These are phyloP conservation scores for Drosophila pseudoobscura DNA, from an alignment of 1,140 invertebrate genomes.

Conservation along the genomic window DNA sequence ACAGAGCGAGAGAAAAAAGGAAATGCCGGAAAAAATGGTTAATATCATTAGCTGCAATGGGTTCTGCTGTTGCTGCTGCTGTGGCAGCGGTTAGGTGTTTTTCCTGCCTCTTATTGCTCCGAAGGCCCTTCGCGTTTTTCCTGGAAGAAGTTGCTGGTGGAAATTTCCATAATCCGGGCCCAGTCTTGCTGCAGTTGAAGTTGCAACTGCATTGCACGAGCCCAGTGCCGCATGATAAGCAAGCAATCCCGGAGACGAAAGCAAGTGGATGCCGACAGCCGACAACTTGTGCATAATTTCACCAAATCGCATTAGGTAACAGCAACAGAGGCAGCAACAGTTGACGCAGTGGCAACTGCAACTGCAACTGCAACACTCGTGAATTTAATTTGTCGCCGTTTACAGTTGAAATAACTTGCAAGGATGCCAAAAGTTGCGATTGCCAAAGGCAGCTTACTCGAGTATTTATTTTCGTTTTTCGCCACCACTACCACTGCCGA, in stretches of 20 bases:
- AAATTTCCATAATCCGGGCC: slow-evolving; percentile 76
- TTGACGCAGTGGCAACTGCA: slow-evolving; percentile 31
- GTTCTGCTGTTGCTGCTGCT: slow-evolving; percentile 22
- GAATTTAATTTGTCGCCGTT: slow-evolving; percentile 80
- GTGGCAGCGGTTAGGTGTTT: slow-evolving; percentile 20
- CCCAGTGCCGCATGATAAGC: slow-evolving; percentile 62
- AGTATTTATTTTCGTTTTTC: slow-evolving; percentile 45
- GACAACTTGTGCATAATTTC: slow-evolving; percentile 76
- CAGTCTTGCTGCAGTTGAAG: slow-evolving; percentile 47
- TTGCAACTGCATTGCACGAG: slow-evolving; percentile 25
- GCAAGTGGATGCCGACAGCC: slow-evolving; percentile 27
- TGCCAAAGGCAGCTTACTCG: slow-evolving; percentile 32
- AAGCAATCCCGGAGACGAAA: slow-evolving; percentile 51
- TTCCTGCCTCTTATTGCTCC: slow-evolving; percentile 45
- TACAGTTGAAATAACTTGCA: slow-evolving; percentile 75
- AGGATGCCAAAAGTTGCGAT: slow-evolving; percentile 50
- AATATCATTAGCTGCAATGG: slow-evolving; percentile 77
- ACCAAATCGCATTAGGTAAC: slow-evolving; percentile 69
- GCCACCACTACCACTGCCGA: slow-evolving; percentile 13
- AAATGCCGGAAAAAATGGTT: slow-evolving; percentile 66
- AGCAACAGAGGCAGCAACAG: slow-evolving; percentile 39
- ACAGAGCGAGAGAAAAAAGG: slow-evolving; percentile 35
- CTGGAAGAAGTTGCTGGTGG: slow-evolving; percentile 38
- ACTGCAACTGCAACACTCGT: slow-evolving; percentile 39
- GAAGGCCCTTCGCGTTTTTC: slow-evolving; percentile 37